Base-by-base conservation (phyloP, 2,113 vertebrate species). In the Oncorhynchus tshawytscha region DNA sequence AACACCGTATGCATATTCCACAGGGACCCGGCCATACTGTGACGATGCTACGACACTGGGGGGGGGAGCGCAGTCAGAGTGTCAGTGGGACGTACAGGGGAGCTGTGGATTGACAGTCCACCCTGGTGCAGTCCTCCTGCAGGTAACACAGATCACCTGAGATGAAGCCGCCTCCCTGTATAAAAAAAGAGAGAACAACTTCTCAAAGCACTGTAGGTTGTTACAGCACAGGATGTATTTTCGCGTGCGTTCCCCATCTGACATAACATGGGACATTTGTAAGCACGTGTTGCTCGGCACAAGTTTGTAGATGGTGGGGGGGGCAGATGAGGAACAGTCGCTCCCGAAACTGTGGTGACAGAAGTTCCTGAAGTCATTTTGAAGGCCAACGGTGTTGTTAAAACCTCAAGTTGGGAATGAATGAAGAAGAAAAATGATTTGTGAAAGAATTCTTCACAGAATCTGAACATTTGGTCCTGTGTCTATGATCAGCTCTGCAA, bases 201-300 rank as follows among this genome's bases (percentile, higher is more conserved):
- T 67, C 27, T 31, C 6, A 13, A 68, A 45, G 39, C 1, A 2
- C 39, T 27, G 22, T 18, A 54, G 51, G n/a, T 22, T 62, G 59
- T 45, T 45, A 11, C 22, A n/a, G 18, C n/a, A 60, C n/a, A 22
- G 8, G 57, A 68, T 68, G 12, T 39, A 8, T 67, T 29, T 9
- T 39, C 27, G 22, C 22, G 18, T 60, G 3, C 15, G n/a, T 60
- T 51, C 3, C 15, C 11, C 1, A 48, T 76, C 5, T 24, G 12
- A 68, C 81, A 81, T 9, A 39, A 9, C 39, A 39, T 83, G 90
- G 90, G 90, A 99, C 97, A 96, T 96, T 99, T 3, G 98, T 99
- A 75, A 75, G 96, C 95, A 98, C 7, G 94, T 94, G 91, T 96
- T 91, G 92, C 93, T 96, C 90, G 97, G 96, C 71, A 98, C 94